A percentile compares a stretch with the other conserved stretches of the same genome.
Evolutionary conservation across 2,113 vertebrate species (phyloP).

Genomic region (Serilophus lunatus): DNA sequence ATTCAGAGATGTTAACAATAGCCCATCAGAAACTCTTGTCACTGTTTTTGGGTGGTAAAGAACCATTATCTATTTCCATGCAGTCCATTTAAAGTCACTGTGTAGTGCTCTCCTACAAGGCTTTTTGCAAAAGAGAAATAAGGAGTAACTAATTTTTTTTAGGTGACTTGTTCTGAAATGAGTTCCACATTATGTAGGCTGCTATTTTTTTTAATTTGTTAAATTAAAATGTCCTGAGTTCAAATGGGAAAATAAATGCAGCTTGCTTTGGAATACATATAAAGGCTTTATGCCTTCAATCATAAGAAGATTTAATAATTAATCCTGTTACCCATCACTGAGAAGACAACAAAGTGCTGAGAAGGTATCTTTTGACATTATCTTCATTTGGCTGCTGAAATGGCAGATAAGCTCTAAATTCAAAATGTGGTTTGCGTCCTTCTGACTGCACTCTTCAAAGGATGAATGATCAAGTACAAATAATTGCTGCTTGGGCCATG

Average conservation of each 20-base stretch:
- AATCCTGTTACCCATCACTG: conserved; percentile 5
- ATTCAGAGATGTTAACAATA: background rate
- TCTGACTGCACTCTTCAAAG: conserved; percentile 3
- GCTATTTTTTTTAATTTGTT: background rate
- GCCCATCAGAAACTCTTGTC: background rate
- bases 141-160: background rate
- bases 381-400: background rate
- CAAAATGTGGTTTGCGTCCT: background rate
- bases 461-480: conserved; percentile 5
- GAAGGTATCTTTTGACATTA: background rate
- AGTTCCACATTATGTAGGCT: background rate
- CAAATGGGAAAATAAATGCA: background rate
- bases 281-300: background rate
- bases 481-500: background rate
- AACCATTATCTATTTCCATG: background rate
- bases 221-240: background rate
- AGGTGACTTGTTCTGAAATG: background rate
- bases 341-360: background rate
- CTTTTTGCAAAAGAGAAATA: background rate
- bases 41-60: background rate
- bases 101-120: background rate
- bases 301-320: conserved; percentile 9
- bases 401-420: background rate
- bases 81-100: background rate
- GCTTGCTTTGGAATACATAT: background rate